Evolutionary conservation across 2,888 invertebrate genomes (phyloP).

Genomic region (Teinopalpus imperialis): DNA sequence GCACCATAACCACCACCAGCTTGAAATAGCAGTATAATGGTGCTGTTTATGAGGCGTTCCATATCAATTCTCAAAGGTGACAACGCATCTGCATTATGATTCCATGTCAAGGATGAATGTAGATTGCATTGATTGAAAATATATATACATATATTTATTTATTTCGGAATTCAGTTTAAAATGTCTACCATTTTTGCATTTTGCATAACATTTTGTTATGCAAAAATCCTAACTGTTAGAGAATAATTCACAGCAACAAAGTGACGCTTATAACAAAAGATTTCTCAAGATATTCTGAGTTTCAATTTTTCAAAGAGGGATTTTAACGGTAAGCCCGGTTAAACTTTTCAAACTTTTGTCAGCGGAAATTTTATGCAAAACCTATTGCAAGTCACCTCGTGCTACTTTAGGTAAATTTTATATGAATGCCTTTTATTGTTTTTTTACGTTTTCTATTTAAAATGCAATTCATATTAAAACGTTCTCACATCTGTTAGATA

Average conservation of each 20-base stretch:
- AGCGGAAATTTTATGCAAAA: constrained; percentile 22
- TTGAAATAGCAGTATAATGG: no score
- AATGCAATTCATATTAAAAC: neutral
- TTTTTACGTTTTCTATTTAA: neutral
- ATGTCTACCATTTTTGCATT: no score
- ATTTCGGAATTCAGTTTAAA: no score
- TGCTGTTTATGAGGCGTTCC: no score
- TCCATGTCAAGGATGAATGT: no score
- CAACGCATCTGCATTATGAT: no score
- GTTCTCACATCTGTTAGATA: no score
- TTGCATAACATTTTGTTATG: neutral
- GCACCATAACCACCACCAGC: no score
- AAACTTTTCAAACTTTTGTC: constrained; percentile 20
- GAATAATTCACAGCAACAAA: constrained; percentile 11
- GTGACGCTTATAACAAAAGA: constrained; percentile 19
- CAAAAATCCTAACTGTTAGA: neutral
- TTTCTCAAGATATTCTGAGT: constrained; percentile 19
- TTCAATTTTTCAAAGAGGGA: constrained; percentile 21
- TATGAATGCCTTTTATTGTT: no score
- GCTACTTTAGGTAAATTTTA: neutral
- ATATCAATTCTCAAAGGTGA: no score
- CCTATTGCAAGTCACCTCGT: constrained; percentile 16
- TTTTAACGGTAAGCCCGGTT: constrained; percentile 16
- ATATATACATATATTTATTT: no score
- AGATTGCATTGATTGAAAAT: no score